phyloP scores from a whole-genome alignment of 2,113 vertebrate species.

The Zapus hudsonius region DNA sequence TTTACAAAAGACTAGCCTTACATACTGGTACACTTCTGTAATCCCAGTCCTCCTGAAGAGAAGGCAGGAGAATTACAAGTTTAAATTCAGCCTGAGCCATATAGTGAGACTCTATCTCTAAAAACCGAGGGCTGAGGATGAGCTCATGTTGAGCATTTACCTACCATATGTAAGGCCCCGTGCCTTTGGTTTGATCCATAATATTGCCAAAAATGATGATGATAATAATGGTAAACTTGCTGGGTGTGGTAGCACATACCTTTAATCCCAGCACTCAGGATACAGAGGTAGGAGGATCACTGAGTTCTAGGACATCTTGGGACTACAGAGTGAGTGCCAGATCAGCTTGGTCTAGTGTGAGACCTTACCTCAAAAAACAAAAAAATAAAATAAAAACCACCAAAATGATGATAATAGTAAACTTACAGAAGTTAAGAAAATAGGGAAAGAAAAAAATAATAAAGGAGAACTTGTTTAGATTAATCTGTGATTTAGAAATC shows the following conservation, averaged over 20 bases:
- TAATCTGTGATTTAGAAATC: slow-evolving; percentile 5
- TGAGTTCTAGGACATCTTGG: too few species aligned
- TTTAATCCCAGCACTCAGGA: too few species aligned
- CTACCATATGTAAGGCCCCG: not conserved
- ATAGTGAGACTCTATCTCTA: not conserved
- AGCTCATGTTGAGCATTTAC: not conserved
- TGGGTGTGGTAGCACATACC: too few species aligned
- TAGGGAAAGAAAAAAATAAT: not conserved
- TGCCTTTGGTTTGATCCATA: not conserved
- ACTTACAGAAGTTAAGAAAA: not conserved
- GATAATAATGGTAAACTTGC: too few species aligned
- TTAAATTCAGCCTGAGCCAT: not conserved
- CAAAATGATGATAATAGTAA: not conserved
- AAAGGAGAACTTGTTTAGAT: not conserved
- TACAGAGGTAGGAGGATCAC: too few species aligned
- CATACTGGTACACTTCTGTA: not conserved
- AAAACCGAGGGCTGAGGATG: not conserved
- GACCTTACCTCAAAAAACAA: too few species aligned
- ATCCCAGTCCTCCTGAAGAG: not conserved
- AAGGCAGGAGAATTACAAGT: not conserved
- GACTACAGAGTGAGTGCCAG: too few species aligned
- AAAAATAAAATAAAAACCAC: too few species aligned
- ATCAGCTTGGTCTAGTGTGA: too few species aligned
- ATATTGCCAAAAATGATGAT: not conserved
- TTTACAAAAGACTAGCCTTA: not conserved